A percentile compares a stretch with the other conserved stretches of the same genome.
These are phyloP conservation scores for Liolophura sinensis DNA, from an alignment of 1,140 invertebrate genomes.

Conservation along the genomic window DNA sequence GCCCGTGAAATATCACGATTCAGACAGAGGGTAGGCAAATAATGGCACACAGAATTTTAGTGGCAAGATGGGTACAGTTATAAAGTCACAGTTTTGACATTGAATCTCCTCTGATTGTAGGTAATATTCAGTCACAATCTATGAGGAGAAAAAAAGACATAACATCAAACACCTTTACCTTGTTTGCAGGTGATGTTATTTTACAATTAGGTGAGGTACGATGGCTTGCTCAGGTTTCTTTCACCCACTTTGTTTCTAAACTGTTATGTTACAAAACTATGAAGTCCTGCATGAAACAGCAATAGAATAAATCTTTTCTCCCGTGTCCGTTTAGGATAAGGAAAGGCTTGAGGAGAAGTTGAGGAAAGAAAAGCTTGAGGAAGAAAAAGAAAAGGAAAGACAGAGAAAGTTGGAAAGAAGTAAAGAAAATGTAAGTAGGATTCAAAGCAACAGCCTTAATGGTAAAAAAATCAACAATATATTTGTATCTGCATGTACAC, in stretches of 20 bases:
- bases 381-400: slow-evolving; percentile 38
- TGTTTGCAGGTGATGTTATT: neutral
- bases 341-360: slow-evolving; percentile 37
- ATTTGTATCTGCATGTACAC: too few relatives aligned
- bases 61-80: too few relatives aligned
- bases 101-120: too few relatives aligned
- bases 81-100: too few relatives aligned
- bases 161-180: neutral
- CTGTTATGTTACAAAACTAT: neutral
- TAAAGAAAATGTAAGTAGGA: slow-evolving; percentile 39
- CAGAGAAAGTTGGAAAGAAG: slow-evolving; percentile 40
- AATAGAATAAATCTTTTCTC: neutral
- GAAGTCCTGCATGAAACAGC: neutral
- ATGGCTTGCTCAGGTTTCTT: too few relatives aligned
- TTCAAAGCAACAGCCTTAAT: too few relatives aligned
- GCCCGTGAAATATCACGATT: slow-evolving; percentile 41
- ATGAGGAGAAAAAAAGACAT: too few relatives aligned
- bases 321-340: slow-evolving; percentile 34
- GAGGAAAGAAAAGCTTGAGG: slow-evolving; percentile 38
- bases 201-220: too few relatives aligned
- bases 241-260: neutral
- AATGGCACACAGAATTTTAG: neutral
- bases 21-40: slow-evolving; percentile 35
- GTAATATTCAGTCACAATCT: too few relatives aligned
- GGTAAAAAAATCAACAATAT: too few relatives aligned